Evolutionary conservation across 2,888 invertebrate genomes (phyloP).

Genomic region (Lithosia quadra): DNA sequence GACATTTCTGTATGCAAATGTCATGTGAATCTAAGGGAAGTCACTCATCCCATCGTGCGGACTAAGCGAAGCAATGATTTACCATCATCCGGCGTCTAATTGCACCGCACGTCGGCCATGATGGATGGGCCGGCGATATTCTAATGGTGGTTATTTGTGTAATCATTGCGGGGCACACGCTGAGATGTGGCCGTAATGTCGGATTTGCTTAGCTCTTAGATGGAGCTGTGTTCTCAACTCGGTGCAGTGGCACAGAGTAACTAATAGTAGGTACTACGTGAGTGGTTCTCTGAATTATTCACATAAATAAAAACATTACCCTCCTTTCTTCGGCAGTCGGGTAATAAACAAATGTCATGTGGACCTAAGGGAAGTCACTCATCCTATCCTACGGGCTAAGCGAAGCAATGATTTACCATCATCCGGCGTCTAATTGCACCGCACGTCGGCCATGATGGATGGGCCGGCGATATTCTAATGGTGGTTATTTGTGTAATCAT

Average conservation of each 20-base stretch:
- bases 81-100: conserved; percentile 46
- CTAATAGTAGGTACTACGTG: too few relatives aligned
- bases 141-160: conserved; percentile 42
- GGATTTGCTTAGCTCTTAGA: background rate
- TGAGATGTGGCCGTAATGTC: background rate
- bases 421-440: conserved; percentile 47
- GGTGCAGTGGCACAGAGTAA: too few relatives aligned
- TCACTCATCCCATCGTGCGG: conserved; percentile 19
- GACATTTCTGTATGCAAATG: conserved; percentile 15
- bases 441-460: conserved; percentile 40
- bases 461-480: conserved; percentile 44
- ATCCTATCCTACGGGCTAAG: conserved; percentile 28
- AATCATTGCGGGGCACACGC: conserved; percentile 43
- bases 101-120: conserved; percentile 40
- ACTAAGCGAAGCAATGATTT: conserved; percentile 43
- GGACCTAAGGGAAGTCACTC: conserved; percentile 9
- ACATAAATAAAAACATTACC: too few relatives aligned
- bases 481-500: conserved; percentile 42
- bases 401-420: conserved; percentile 45
- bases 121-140: conserved; percentile 44
- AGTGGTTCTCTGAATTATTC: too few relatives aligned
- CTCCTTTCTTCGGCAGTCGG: too few relatives aligned
- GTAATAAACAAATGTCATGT: conserved; percentile 17
- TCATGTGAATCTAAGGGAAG: conserved; percentile 5
- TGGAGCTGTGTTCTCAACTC: background rate